Base-by-base conservation (phyloP, 1,140 invertebrate genomes). In the Lepidurus arcticus region DNA sequence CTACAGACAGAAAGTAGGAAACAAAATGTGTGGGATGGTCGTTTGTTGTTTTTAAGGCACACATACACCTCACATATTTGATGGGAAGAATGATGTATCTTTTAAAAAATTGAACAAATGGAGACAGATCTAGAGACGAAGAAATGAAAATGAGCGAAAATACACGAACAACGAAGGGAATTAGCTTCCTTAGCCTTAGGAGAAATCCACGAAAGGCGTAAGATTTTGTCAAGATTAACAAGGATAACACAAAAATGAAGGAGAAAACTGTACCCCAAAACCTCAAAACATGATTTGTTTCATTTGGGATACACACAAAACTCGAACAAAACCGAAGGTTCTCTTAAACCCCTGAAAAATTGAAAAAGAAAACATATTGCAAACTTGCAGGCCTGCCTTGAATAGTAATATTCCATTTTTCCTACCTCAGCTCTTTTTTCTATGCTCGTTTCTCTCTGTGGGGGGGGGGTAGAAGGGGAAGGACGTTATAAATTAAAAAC, bases 361-460 rank as follows among this genome's bases (percentile, higher is more conserved):
- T 11, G 8, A 16, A 65, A 9, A 65, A 65, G 21, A 21, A 65
- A 65, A 65, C 53, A 65, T 65, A 65, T 65, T 65, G 53, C 53
- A 65, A 65, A 65, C 53, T 65, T 65, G 53, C 53, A 65, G 53
- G 53, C 53, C 53, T 65, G 53, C 53, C 53, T 65, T 65, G 53
- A 21, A 65, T 65, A 65, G 53, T 65, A 65, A 21, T 65, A 13
- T 65, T 65, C 53, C 53, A 21, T 65, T 65, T 65, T 65, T 65
- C 53, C 53, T 65, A 13, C 53, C 53, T 65, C 16, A 65, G 53
- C 53, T 65, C 21, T 65, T 21, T 65, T 21, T 21, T 21, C 53
- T n/a, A n/a, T 65, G 53, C 53, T 21, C 53, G 53, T 13, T 65
- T 65, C 53, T 65, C 53, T 65, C 45, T 47, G 8, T 65, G 16